phyloP scores from a whole-genome alignment of 2,797 vertebrate species.

The Mormyrops boulengeri region DNA sequence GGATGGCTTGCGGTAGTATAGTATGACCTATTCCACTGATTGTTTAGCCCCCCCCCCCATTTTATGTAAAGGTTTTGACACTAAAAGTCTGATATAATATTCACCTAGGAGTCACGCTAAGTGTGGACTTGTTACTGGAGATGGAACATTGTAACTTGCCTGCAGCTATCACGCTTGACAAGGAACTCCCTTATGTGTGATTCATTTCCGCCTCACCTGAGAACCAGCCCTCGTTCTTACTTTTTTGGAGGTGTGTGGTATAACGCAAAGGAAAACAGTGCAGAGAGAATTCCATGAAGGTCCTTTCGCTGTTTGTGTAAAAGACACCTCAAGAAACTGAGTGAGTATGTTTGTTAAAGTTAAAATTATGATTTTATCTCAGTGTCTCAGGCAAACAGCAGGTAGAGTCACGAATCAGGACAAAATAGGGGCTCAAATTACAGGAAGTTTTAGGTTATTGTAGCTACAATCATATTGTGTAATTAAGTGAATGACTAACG shows the following conservation, averaged over 20 bases:
- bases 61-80: neutral
- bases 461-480: neutral
- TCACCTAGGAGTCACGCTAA: neutral
- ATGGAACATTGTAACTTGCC: neutral
- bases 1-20: neutral
- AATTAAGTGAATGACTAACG: neutral
- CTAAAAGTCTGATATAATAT: neutral
- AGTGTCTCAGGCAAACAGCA: neutral
- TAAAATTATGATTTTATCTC: neutral
- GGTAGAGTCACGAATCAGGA: neutral
- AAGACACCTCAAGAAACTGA: neutral
- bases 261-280: neutral
- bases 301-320: neutral
- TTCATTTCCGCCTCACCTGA: neutral
- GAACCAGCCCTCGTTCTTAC: neutral
- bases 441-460: neutral
- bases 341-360: conserved; percentile 7
- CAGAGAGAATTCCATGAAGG: neutral
- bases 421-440: neutral
- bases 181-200: neutral
- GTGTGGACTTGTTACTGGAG: neutral
- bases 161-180: neutral
- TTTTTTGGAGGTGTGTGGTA: neutral
- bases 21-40: neutral
- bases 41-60: neutral